Percentiles rank a stretch among this genome's conserved stretches.
These are phyloP conservation scores for Pseudococcus viburni DNA, from an alignment of 2,888 invertebrate species.

Conservation along the genomic window DNA sequence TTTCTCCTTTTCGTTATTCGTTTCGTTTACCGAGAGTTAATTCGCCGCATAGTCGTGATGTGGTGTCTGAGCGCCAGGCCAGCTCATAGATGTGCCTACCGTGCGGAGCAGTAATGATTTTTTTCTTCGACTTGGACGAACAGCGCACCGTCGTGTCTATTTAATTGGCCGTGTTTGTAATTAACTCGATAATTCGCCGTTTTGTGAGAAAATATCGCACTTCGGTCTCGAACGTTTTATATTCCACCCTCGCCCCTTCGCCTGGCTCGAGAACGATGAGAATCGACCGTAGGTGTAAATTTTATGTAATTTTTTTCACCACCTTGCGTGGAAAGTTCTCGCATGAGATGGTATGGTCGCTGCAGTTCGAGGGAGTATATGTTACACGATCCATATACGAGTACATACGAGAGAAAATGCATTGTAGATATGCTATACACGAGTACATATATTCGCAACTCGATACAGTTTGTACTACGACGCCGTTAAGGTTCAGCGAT, in stretches of 20 bases:
- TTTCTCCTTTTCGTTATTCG: background rate
- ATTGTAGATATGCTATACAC: too few relatives aligned
- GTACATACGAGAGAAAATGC: too few relatives aligned
- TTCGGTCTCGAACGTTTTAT: background rate
- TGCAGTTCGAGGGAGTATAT: background rate
- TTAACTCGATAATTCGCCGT: background rate
- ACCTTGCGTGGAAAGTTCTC: background rate
- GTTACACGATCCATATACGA: background rate
- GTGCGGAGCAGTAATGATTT: conserved; percentile 23
- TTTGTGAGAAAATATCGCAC: conserved; percentile 36
- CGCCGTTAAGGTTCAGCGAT: conserved; percentile 26
- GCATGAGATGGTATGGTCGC: background rate
- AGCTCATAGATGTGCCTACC: conserved; percentile 21
- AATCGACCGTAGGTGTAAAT: background rate
- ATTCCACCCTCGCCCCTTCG: background rate
- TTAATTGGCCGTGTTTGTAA: conserved; percentile 43
- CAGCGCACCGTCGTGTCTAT: conserved; percentile 19
- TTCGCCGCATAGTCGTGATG: conserved; percentile 48
- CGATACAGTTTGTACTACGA: background rate
- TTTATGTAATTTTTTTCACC: background rate
- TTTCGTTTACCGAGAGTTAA: conserved; percentile 40
- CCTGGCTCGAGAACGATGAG: background rate
- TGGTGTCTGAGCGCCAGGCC: conserved; percentile 10
- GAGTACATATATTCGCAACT: background rate
- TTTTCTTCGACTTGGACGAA: background rate